Evolutionary conservation across 2,888 invertebrate species (phyloP).

Genomic region (Drosophila dives): DNA sequence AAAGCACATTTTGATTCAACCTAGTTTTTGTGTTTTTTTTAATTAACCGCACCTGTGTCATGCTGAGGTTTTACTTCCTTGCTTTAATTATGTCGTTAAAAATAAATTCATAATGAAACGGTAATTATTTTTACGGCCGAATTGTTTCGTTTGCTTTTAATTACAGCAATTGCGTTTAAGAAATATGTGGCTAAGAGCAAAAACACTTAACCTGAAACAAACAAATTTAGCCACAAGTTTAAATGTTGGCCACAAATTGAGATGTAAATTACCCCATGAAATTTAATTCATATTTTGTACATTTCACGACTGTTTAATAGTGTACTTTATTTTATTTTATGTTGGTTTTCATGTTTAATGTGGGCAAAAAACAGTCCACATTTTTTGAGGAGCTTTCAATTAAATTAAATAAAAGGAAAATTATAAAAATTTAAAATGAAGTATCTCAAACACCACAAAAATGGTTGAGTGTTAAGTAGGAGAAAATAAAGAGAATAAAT

Average conservation of each 20-base stretch:
- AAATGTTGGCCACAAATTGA: conserved; percentile 1
- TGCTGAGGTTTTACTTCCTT: neutral
- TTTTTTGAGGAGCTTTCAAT: neutral
- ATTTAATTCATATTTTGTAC: neutral
- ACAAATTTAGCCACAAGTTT: conserved; percentile 11
- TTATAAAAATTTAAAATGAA: neutral
- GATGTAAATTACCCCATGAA: neutral
- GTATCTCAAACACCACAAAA: neutral
- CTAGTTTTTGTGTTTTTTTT: neutral
- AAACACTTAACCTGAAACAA: conserved; percentile 9
- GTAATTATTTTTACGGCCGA: conserved; percentile 12
- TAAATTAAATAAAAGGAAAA: neutral
- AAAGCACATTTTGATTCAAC: neutral
- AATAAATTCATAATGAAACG: conserved; percentile 2
- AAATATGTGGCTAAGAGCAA: conserved; percentile 4
- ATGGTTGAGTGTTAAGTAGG: neutral
- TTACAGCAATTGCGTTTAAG: conserved; percentile 15
- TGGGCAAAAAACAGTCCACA: neutral
- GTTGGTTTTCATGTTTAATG: neutral
- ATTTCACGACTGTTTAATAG: neutral
- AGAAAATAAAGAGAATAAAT: neutral
- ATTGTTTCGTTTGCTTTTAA: conserved; percentile 20
- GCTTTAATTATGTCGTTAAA: conserved; percentile 11
- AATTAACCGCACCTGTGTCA: conserved; percentile 3
- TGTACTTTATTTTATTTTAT: neutral